Evolutionary conservation across 2,797 vertebrate genomes (phyloP), one percentile per base, ranked within the genome.

Genomic region (Thalassophryne amazonica): DNA sequence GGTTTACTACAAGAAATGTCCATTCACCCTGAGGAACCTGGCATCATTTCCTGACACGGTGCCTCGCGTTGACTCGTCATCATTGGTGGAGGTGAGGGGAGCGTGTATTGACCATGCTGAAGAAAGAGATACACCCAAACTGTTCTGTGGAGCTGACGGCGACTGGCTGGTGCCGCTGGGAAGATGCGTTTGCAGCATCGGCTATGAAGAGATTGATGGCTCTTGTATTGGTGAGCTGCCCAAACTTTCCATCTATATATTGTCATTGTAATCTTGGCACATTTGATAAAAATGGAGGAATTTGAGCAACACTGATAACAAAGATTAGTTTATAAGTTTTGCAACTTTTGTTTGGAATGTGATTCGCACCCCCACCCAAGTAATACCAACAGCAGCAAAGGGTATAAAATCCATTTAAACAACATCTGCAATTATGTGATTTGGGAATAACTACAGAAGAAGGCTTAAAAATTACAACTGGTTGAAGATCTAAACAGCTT

Each of bases 1-100:
- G 33, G 93, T 96, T 57, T 98, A 97, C 77, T 97, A 98, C 63
- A 98, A 98, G 74, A 97, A 96, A 75, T 98, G 95, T 55, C 95
- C 95, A 0, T 94, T 94, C 80, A 97, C 94, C 0, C 88, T 98
- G 50, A 89, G 94, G 27, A 97, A 98, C 58, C 76, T 98, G 84
- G 95, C 95, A 52, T 58, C 94, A 55, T 98, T 98, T 84, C 95
- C 95, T 0, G 95, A 97, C 78, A 98, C 95, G 6, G 92, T 98
- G 51, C 94, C 95, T 8, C 92, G 95, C 30, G 92, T 96, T 48
- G 95, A 97, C 81, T 97, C 95, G 0, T 97, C 95, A 17, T 97
- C 95, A 3, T 47, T 98, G 85, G 95, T 98, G 75, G 95, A 97
- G 85, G 95, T 98, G 31, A 87, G 93, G 37, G 95, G 95, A n/a